phyloP scores from a whole-genome alignment of 2,888 invertebrate species.

The Rhogogaster chlorosoma region DNA sequence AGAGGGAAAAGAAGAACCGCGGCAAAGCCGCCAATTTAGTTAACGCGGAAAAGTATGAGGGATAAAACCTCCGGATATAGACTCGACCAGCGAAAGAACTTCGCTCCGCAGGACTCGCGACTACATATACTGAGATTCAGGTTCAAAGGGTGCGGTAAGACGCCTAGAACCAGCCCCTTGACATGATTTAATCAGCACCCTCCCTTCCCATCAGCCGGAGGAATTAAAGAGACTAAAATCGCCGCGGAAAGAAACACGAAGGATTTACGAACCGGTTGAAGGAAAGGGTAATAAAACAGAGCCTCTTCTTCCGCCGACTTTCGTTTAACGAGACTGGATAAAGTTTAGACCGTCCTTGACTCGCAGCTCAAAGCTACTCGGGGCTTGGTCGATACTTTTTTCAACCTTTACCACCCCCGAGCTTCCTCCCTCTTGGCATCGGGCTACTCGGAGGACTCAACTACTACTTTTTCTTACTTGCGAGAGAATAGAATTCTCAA shows the following conservation, averaged over 20 bases:
- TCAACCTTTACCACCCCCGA: background rate
- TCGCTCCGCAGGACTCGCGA: background rate
- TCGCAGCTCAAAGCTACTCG: background rate
- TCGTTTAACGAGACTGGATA: slow-evolving; percentile 19
- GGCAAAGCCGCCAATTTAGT: slow-evolving; percentile 39
- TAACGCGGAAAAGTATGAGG: slow-evolving; percentile 29
- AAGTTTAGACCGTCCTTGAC: slow-evolving; percentile 19
- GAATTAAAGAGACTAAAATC: slow-evolving; percentile 34
- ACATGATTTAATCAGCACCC: slow-evolving; percentile 32
- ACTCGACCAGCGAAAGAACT: background rate
- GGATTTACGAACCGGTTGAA: slow-evolving; percentile 17
- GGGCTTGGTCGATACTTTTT: slow-evolving; percentile 35
- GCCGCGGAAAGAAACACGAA: background rate
- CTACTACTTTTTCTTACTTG: background rate
- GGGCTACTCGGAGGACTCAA: background rate
- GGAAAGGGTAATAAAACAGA: slow-evolving; percentile 23
- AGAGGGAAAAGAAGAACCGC: background rate
- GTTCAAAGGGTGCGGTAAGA: slow-evolving; percentile 3
- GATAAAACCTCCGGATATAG: slow-evolving; percentile 17
- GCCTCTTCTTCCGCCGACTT: slow-evolving; percentile 33
- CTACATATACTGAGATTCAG: slow-evolving; percentile 4
- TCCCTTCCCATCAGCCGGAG: background rate
- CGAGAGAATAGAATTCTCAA: slow-evolving; percentile 30
- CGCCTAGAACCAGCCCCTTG: background rate
- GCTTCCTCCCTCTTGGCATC: background rate